Conservation (phyloP, 2,888 invertebrate species). For the Dicranocentrus wangi region DNA sequence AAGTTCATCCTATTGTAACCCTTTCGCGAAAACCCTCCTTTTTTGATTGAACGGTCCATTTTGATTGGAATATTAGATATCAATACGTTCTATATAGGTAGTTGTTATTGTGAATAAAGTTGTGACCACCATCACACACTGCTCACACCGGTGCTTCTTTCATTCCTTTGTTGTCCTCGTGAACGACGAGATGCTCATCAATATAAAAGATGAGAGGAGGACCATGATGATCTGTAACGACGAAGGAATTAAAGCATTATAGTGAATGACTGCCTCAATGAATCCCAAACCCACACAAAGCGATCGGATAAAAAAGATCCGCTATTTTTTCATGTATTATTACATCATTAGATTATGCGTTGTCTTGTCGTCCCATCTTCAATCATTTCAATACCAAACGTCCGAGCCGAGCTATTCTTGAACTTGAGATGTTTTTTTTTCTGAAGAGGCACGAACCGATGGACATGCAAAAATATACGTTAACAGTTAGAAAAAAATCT, state of each 20-base stretch:
- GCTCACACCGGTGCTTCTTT: conserved; percentile 28
- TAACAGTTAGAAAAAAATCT: conserved; percentile 8
- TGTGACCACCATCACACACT: conserved; percentile 16
- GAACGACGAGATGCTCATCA: conserved; percentile 23
- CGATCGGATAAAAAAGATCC: conserved; percentile 15
- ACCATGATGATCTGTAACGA: conserved; percentile 13
- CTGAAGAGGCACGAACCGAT: background rate
- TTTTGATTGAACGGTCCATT: conserved; percentile 29
- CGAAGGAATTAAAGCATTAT: background rate
- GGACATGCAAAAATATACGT: background rate
- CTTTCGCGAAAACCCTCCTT: background rate
- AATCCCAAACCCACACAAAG: conserved; percentile 6
- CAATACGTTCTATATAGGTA: background rate
- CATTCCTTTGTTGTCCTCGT: conserved; percentile 21
- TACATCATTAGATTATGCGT: background rate
- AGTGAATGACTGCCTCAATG: background rate
- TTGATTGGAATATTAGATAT: conserved; percentile 39
- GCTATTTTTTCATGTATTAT: background rate
- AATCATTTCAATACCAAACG: conserved; percentile 2
- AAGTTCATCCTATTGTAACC: conserved; percentile 20
- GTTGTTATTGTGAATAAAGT: conserved; percentile 9
- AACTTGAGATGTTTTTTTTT: background rate
- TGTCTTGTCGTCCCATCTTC: background rate
- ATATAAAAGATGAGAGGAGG: conserved; percentile 4
- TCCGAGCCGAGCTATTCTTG: background rate